Conservation (phyloP, 2,797 vertebrate species). For the Scomberomorus guttatus region DNA sequence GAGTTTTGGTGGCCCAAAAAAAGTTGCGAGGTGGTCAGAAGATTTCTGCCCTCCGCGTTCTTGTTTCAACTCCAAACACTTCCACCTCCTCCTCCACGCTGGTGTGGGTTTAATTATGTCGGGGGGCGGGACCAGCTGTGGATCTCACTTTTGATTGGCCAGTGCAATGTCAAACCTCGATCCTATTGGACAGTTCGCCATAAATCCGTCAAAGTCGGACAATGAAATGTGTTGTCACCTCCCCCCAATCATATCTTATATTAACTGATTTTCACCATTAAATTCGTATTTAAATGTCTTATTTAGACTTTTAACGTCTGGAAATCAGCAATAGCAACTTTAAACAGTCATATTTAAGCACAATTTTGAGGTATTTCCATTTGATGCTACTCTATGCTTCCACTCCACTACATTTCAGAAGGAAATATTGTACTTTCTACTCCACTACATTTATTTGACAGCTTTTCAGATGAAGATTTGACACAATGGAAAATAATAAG, state of each 20-base stretch:
- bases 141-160: constrained; percentile 74
- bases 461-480: not conserved
- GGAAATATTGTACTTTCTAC: too few species aligned
- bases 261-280: not conserved
- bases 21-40: constrained; percentile 43
- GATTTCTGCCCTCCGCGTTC: constrained; percentile 1
- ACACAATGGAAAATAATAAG: not conserved
- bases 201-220: constrained; percentile 69
- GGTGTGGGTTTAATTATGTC: constrained; percentile 79
- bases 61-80: constrained; percentile 68
- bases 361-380: too few species aligned
- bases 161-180: accelerated
- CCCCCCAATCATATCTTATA: constrained; percentile 51
- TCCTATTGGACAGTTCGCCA: constrained; percentile 65
- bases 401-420: too few species aligned
- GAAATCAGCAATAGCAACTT: not conserved
- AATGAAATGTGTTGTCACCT: constrained; percentile 41
- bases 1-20: constrained; percentile 43
- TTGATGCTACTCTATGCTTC: too few species aligned
- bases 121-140: constrained; percentile 28
- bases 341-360: not conserved
- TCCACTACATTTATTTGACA: too few species aligned
- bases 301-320: not conserved
- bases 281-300: not conserved
- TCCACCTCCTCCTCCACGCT: constrained; percentile 72